These are phyloP conservation scores for Pammene fasciana DNA, from an alignment of 2,888 invertebrate genomes.

Conservation along the genomic window DNA sequence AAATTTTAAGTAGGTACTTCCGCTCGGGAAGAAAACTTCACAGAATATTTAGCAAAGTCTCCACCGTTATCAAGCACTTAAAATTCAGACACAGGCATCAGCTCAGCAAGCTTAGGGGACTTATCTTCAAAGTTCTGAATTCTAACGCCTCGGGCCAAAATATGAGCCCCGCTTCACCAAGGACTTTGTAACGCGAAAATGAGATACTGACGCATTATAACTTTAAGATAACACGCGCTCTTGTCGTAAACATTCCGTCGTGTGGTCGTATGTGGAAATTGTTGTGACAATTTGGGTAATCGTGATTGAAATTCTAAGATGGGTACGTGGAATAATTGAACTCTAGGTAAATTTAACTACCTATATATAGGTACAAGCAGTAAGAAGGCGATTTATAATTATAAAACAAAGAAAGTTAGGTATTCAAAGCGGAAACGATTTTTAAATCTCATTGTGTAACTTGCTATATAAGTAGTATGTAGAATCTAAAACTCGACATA, in stretches of 20 bases:
- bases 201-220: slow-evolving; percentile 51
- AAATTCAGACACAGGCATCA: slow-evolving; percentile 46
- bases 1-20: too few relatives aligned
- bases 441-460: too few relatives aligned
- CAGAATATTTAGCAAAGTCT: slow-evolving; percentile 1
- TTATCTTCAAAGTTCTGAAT: slow-evolving; percentile 73
- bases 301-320: slow-evolving; percentile 26
- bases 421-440: too few relatives aligned
- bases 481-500: too few relatives aligned
- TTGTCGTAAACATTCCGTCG: slow-evolving; percentile 33
- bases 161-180: slow-evolving; percentile 53
- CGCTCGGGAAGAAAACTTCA: background rate
- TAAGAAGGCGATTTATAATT: too few relatives aligned
- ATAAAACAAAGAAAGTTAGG: too few relatives aligned
- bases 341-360: background rate
- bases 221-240: slow-evolving; percentile 44
- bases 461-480: too few relatives aligned
- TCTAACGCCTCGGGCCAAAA: slow-evolving; percentile 66
- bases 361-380: too few relatives aligned
- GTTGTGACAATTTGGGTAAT: slow-evolving; percentile 22
- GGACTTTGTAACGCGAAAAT: slow-evolving; percentile 58
- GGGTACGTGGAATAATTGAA: slow-evolving; percentile 9
- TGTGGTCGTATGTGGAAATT: slow-evolving; percentile 24
- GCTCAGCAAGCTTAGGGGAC: slow-evolving; percentile 66
- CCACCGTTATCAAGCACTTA: slow-evolving; percentile 33